Evolutionary conservation across 2,888 invertebrate genomes (phyloP).

Genomic region (Hetaerina titia): DNA sequence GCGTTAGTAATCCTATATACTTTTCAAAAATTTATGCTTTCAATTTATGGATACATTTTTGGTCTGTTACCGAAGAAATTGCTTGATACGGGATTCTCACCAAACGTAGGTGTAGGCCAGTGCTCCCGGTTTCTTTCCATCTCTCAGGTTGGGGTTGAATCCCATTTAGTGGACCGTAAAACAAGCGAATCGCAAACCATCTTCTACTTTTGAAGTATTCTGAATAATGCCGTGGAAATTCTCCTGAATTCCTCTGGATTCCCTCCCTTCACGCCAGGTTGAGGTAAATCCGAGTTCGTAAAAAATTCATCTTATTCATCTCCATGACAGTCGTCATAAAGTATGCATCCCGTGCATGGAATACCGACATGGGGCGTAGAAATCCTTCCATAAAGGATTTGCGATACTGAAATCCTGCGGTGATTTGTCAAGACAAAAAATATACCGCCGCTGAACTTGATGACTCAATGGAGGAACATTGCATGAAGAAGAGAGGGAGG

Average conservation of each 20-base stretch:
- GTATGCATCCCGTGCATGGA: not conserved
- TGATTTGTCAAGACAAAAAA: slow-evolving; percentile 21
- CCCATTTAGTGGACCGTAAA: not conserved
- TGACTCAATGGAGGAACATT: slow-evolving; percentile 16
- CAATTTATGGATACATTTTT: no score
- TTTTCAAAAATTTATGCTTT: no score
- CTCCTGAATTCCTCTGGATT: not conserved
- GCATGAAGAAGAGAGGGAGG: not conserved
- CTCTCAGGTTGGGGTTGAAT: not conserved
- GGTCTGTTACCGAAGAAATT: no score
- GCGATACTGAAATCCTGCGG: not conserved
- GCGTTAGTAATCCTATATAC: no score
- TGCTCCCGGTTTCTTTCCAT: not conserved
- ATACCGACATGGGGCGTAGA: not conserved
- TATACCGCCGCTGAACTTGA: not conserved
- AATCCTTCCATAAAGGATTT: slow-evolving; percentile 6
- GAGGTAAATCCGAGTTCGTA: not conserved
- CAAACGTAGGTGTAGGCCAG: not conserved
- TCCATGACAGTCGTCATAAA: slow-evolving; percentile 19
- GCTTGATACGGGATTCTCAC: not conserved
- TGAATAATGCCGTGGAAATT: not conserved
- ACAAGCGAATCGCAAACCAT: not conserved
- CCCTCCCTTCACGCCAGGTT: not conserved
- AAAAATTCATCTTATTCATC: slow-evolving; percentile 35
- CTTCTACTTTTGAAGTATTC: not conserved